Base-by-base conservation (phyloP, 2,113 vertebrate species). In the Oncorhynchus masou region DNA sequence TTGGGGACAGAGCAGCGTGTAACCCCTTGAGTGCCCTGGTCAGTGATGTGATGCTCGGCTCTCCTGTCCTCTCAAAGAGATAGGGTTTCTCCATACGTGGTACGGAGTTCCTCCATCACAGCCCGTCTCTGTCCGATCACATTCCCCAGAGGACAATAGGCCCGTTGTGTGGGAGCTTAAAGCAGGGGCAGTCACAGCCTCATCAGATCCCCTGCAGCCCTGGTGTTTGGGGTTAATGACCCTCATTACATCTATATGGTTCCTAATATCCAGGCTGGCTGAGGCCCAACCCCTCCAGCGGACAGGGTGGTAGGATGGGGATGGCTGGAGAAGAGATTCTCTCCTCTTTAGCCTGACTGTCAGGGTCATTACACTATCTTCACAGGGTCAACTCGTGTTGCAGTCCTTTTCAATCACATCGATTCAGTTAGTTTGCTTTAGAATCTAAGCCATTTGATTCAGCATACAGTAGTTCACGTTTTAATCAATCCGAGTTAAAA, bases 161-260 rank as follows among this genome's bases (percentile, higher is more conserved):
- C 45, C 72, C 81, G 74, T 77, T 95, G 90, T 90, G 74, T 73
- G 54, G 81, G 78, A 29, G 78, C 83, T 90, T 87, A 82, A 87
- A 83, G 74, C 78, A 7, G 73, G 16, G 60, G 66, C 4, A 67
- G 67, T 29, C 71, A 79, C 71, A 34, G 34, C 34, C 34, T 7
- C 6, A 34, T 6, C 34, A 34, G 76, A 24, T 77, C 67, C 19
- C 74, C 81, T 73, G 77, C 1, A 76, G 71, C 29, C 68, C 74
- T 88, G 75, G 86, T 83, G 89, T 83, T 79, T 80, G 85, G 79
- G 85, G 87, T 81, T 89, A 91, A 90, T 88, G 84, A 87, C 81
- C 75, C 71, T 87, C 78, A 90, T 84, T 89, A 86, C 70, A 62
- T 79, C 86, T 71, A 72, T 68, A 84, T 69, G 62, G 77, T 79